These are phyloP conservation scores for Amazonetta brasiliensis DNA, from an alignment of 2,797 vertebrate species.

Conservation along the genomic window DNA sequence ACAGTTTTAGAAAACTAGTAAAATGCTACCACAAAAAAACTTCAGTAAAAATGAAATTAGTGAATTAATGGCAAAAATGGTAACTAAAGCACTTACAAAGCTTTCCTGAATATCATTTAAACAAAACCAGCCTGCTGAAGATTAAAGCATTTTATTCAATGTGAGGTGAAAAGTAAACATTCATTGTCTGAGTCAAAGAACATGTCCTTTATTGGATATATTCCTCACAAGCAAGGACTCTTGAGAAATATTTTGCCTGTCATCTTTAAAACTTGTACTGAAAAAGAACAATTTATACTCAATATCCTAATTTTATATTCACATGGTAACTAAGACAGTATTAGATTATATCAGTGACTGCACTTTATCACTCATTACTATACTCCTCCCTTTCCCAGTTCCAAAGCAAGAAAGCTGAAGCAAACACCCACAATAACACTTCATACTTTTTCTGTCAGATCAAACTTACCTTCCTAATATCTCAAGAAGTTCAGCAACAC, in stretches of 20 bases:
- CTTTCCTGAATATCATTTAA: background rate
- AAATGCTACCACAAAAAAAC: background rate
- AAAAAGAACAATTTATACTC: background rate
- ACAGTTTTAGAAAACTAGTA: background rate
- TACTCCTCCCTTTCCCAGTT: background rate
- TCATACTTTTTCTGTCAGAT: background rate
- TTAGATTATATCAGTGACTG: background rate
- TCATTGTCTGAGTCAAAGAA: background rate
- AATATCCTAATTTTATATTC: background rate
- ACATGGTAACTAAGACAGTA: background rate
- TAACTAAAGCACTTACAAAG: background rate
- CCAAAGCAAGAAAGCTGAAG: constrained; percentile 16
- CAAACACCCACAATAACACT: background rate
- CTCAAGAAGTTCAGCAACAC: constrained; percentile 96
- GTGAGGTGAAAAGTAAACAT: background rate
- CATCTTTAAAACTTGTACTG: background rate
- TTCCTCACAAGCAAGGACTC: background rate
- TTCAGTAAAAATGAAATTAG: background rate
- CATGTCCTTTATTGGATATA: background rate
- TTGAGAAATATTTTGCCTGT: background rate
- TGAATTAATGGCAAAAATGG: background rate
- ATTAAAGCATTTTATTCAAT: constrained; percentile 12
- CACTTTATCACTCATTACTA: background rate
- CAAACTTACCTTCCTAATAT: constrained; percentile 93
- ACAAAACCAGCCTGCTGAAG: background rate